Evolutionary conservation across 2,797 vertebrate species (phyloP).

Genomic region (Eulemur coronatus): DNA sequence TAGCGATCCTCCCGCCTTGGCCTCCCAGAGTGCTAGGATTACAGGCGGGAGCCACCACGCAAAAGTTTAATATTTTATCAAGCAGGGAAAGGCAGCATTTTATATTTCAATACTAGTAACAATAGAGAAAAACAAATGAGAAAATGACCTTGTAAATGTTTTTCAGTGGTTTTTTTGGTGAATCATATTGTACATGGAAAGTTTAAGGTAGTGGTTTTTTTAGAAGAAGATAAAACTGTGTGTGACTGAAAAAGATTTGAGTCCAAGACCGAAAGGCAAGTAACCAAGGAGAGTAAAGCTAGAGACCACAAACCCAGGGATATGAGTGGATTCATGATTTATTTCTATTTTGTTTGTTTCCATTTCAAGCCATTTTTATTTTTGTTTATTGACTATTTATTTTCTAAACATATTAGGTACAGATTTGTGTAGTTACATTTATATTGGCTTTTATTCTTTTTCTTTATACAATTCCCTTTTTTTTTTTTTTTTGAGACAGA

Average conservation of each 20-base stretch:
- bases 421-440: background rate
- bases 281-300: background rate
- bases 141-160: background rate
- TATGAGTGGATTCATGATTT: background rate
- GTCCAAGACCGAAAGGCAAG: background rate
- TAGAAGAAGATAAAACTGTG: background rate
- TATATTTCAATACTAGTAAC: background rate
- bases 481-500: background rate
- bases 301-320: background rate
- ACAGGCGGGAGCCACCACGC: no score
- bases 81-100: background rate
- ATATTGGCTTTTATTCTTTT: conserved; percentile 26
- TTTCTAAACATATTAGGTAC: conserved; percentile 9
- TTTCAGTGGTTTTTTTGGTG: background rate
- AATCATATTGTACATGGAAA: background rate
- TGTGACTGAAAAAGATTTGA: background rate
- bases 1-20: no score
- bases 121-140: background rate
- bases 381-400: background rate
- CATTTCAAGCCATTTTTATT: conserved; percentile 42
- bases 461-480: background rate
- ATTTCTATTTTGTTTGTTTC: background rate
- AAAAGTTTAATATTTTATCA: background rate
- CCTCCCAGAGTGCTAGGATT: no score
- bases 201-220: background rate